Base-by-base conservation (phyloP, 1,140 invertebrate species). In the Drosophila subpulchrella region DNA sequence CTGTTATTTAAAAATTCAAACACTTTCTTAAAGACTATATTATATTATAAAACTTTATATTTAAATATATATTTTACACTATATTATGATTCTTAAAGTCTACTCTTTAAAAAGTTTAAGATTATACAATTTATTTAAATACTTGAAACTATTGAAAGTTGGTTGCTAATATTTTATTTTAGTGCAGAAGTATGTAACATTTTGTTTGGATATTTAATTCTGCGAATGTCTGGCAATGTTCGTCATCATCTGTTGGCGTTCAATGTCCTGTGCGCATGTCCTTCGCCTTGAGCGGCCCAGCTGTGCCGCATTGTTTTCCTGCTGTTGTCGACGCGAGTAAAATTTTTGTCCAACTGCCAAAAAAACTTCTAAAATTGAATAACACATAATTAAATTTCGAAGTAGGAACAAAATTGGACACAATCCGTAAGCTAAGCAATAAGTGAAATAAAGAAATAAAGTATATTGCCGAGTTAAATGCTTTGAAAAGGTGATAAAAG, bases 241-340 rank as follows among this genome's bases (percentile, higher is more conserved):
- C 10, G 7, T 0, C 7, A 17, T 58, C 68, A 72, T 66, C 68
- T 72, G 68, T 32, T 71, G 15, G 3, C 6, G 0, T 39, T 6
- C 15, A 1, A 36, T 48, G 67, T 72, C 68, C 68, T 72, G 53
- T 70, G 67, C 67, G 68, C 68, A 72, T 71, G 68, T 72, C 68
- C 68, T 72, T 42, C 36, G 41, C 13, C 44, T 34, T 48, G n/a
- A 36, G 51, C 27, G 30, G 7, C 68, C 36, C 68, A 72, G 68
- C 68, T 72, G 68, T 50, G 68, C 68, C 42, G 68, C 68, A 71
- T 72, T 72, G 68, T 71, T 71, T 71, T 71, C 66, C 68, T 71
- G 44, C 53, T 71, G 36, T 36, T 41, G 39, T 32, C 48, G 68
- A 20, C 51, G 66, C 36, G 42, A 48, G 53, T 50, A 30, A n/a